These are phyloP conservation scores for Neosalanx taihuensis DNA, from an alignment of 2,797 vertebrate genomes.

Conservation along the genomic window DNA sequence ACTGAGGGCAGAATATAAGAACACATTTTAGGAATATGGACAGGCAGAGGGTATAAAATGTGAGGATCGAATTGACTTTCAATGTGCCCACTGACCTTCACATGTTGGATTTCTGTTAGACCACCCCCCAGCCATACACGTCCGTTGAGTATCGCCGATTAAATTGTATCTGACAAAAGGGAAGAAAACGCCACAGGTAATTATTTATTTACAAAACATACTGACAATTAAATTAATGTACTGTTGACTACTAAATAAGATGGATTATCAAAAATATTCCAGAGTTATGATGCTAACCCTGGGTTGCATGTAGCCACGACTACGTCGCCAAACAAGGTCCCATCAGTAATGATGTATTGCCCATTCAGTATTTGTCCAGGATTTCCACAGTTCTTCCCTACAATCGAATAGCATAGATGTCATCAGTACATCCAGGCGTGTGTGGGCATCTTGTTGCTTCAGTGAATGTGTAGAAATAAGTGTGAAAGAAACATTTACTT, in stretches of 20 bases:
- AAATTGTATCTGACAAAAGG: background rate
- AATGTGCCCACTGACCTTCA: constrained; percentile 49
- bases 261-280: background rate
- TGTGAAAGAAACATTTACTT: constrained; percentile 50
- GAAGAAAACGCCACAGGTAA: background rate
- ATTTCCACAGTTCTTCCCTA: constrained; percentile 39
- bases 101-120: rapidly evolving
- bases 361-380: background rate
- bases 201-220: background rate
- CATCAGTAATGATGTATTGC: rapidly evolving
- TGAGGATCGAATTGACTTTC: too few relatives aligned
- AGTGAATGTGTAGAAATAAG: background rate
- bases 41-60: too few relatives aligned
- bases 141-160: rapidly evolving
- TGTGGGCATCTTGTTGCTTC: background rate
- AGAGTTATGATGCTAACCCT: constrained; percentile 32
- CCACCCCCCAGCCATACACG: constrained; percentile 27
- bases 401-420: background rate
- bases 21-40: background rate
- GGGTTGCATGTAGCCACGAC: rapidly evolving
- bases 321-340: constrained; percentile 29
- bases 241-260: background rate
- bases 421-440: background rate
- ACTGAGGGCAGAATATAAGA: constrained; percentile 38
- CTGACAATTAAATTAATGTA: background rate